Evolutionary conservation across 2,797 vertebrate genomes (phyloP).

Genomic region (Anomalospiza imberbis): DNA sequence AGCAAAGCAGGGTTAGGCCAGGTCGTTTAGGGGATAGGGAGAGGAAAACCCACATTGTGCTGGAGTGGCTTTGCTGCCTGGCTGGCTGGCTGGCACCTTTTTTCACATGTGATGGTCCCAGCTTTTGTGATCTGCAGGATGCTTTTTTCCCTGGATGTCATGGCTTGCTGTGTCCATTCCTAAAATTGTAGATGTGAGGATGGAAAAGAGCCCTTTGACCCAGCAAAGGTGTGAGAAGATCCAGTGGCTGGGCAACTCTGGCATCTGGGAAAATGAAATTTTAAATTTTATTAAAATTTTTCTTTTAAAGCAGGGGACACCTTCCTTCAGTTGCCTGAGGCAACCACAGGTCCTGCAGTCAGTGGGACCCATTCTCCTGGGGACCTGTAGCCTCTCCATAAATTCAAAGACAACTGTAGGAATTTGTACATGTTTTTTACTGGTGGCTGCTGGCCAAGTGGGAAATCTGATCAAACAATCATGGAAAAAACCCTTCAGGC

Average conservation of each 20-base stretch:
- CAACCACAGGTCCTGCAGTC: neutral
- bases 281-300: neutral
- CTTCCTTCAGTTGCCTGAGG: neutral
- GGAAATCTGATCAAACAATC: neutral
- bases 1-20: slow-evolving; percentile 30
- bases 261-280: neutral
- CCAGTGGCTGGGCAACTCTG: neutral
- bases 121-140: neutral
- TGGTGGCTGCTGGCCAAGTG: neutral
- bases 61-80: neutral
- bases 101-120: neutral
- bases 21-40: slow-evolving; percentile 16
- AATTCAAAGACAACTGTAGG: neutral
- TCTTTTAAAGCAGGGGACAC: neutral
- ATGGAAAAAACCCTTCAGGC: neutral
- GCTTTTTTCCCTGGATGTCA: neutral
- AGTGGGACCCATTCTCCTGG: neutral
- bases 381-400: neutral
- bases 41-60: neutral
- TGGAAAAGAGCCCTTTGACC: neutral
- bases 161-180: neutral
- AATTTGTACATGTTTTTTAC: neutral
- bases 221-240: neutral
- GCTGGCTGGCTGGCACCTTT: neutral
- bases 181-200: neutral